Base-by-base conservation (phyloP, 2,888 invertebrate genomes). In the Eupithecia subumbrata region DNA sequence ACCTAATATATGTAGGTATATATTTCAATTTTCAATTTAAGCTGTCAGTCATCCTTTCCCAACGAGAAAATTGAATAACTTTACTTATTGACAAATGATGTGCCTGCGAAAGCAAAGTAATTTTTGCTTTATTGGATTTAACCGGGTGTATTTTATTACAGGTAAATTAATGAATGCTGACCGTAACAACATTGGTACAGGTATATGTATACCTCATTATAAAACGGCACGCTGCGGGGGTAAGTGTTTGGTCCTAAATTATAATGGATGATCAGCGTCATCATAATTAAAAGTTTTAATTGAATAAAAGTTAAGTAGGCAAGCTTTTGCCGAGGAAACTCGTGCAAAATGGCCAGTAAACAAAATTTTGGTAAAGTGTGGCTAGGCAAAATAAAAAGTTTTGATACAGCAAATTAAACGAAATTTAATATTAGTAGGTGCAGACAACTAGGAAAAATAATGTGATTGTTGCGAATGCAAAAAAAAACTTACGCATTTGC, bases 21-120 rank as follows among this genome's bases (percentile, higher is more conserved):
- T 25, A 82, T 87, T 83, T 81, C 79, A 83, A 85, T 81, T 82
- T 85, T 85, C 80, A 76, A 83, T 85, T 83, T 84, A 82, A 80
- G 69, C 78, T 80, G 82, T 86, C 83, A 82, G 82, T 87, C 83
- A 84, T 83, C 80, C 81, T 79, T 77, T 78, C 82, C 79, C 67
- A 69, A 81, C 76, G 80, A 78, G 78, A 79, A 82, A 86, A 85
- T 86, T 82, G 75, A 79, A 82, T 82, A 82, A 79, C 68, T 79
- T 78, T 78, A 76, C 74, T 81, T 77, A 78, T 76, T 72, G 67
- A 76, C 69, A 75, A 45, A 68, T 40, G 22, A 67, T 40, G 67
- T 40, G 12, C n/a, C 18, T 16, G 9, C 9, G 18, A 64, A 64
- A 34, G 34, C 34, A 64, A 63, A 64, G 34, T 56, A 5, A 60